These are phyloP conservation scores for Teleiodes luculella DNA, from an alignment of 2,888 invertebrate genomes.

Conservation along the genomic window DNA sequence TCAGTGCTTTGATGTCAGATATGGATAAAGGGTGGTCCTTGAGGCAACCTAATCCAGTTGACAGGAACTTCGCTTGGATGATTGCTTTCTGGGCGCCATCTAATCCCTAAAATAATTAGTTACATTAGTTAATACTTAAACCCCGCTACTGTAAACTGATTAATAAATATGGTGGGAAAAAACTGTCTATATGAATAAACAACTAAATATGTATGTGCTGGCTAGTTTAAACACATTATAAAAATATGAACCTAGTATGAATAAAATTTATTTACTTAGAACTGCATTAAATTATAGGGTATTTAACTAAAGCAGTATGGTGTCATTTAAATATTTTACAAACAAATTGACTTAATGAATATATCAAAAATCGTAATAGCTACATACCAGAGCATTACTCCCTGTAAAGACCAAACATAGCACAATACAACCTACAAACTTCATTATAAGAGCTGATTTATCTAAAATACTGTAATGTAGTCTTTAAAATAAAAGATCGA, in stretches of 20 bases:
- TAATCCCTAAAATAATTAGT: constrained; percentile 33
- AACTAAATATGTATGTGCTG: too few species aligned
- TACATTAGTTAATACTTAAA: not conserved
- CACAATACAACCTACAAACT: constrained; percentile 18
- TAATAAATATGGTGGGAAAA: too few species aligned
- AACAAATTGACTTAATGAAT: too few species aligned
- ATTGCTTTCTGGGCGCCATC: constrained; percentile 37
- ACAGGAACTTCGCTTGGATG: constrained; percentile 42
- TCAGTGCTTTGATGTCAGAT: constrained; percentile 43
- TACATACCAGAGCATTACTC: constrained; percentile 24
- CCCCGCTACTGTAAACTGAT: too few species aligned
- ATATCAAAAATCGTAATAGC: not conserved
- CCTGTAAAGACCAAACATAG: constrained; percentile 18
- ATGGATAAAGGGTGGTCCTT: constrained; percentile 41
- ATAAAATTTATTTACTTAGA: too few species aligned
- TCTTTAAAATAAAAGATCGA: not conserved
- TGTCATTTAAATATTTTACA: too few species aligned
- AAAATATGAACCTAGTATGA: too few species aligned
- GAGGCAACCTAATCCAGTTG: constrained; percentile 42
- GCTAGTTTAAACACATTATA: too few species aligned
- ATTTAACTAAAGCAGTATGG: too few species aligned
- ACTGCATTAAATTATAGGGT: too few species aligned
- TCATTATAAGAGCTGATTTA: not conserved
- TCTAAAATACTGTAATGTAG: too few species aligned
- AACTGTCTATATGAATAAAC: too few species aligned